phyloP scores from a whole-genome alignment of 2,797 vertebrate species.

The Neoniphon sammara region DNA sequence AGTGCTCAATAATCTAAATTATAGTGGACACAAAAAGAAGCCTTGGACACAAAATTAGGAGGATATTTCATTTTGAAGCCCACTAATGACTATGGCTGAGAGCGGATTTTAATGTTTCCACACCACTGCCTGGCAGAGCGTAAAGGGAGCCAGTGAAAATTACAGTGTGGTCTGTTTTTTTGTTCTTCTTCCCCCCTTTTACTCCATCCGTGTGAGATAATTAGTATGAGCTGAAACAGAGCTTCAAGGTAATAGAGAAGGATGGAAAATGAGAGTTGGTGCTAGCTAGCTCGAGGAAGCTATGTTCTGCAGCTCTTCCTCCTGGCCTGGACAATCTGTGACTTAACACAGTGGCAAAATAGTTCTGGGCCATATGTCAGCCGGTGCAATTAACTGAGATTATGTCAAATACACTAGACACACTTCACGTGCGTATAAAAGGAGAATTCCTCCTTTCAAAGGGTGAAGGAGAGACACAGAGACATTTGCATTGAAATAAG shows the following conservation, averaged over 20 bases:
- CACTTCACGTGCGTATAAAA: slow-evolving; percentile 51
- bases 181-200: slow-evolving; percentile 10
- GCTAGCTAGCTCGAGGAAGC: slow-evolving; percentile 55
- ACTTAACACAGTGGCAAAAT: slow-evolving; percentile 52
- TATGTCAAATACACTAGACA: slow-evolving; percentile 68
- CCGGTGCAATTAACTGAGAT: slow-evolving; percentile 72
- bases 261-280: slow-evolving; percentile 35
- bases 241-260: slow-evolving; percentile 68
- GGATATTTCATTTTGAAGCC: slow-evolving; percentile 68
- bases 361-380: slow-evolving; percentile 60
- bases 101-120: slow-evolving; percentile 78
- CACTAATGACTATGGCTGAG: slow-evolving; percentile 71
- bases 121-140: slow-evolving; percentile 63
- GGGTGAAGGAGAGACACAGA: slow-evolving; percentile 26
- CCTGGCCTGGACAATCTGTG: slow-evolving; percentile 44
- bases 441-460: slow-evolving; percentile 17
- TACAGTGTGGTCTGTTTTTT: slow-evolving; percentile 56
- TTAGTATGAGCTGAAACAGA: slow-evolving; percentile 72
- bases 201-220: slow-evolving; percentile 66
- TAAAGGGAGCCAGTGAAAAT: slow-evolving; percentile 68
- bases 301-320: slow-evolving; percentile 61
- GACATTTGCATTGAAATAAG: slow-evolving; percentile 63
- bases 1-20: slow-evolving; percentile 54
- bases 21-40: slow-evolving; percentile 55
- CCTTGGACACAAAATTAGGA: slow-evolving; percentile 63